Evolutionary conservation across 2,888 invertebrate genomes (phyloP).

Genomic region (Drosophila diplacantha): DNA sequence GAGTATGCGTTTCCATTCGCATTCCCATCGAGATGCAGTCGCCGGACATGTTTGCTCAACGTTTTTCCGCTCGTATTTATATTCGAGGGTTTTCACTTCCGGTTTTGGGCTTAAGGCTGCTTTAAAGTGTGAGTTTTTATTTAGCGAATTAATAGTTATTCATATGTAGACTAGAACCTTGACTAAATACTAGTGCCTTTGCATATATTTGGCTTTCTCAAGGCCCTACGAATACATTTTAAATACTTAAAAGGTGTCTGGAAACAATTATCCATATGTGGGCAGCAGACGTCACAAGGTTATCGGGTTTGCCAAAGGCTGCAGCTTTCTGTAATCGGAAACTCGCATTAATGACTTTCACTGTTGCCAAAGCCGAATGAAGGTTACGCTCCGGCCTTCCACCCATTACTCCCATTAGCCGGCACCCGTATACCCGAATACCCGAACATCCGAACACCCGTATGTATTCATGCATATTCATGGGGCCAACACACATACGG

Average conservation of each 20-base stretch:
- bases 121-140: not conserved
- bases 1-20: slow-evolving; percentile 11
- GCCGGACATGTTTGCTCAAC: slow-evolving; percentile 29
- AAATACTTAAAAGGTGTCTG: not conserved
- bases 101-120: slow-evolving; percentile 4
- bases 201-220: not conserved
- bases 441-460: not conserved
- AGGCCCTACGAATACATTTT: not conserved
- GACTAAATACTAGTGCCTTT: too few relatives aligned
- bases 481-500: slow-evolving; percentile 40
- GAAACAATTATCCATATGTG: not conserved
- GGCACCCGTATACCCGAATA: not conserved
- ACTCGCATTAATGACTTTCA: slow-evolving; percentile 68
- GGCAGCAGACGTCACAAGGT: not conserved
- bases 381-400: slow-evolving; percentile 55
- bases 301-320: not conserved
- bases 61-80: slow-evolving; percentile 22
- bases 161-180: not conserved
- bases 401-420: slow-evolving; percentile 13
- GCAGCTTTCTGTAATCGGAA: slow-evolving; percentile 50
- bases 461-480: slow-evolving; percentile 41
- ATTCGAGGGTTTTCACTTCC: slow-evolving; percentile 22
- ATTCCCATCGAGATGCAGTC: slow-evolving; percentile 26
- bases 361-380: slow-evolving; percentile 48
- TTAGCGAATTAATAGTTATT: not conserved